Evolutionary conservation across 2,888 invertebrate genomes (phyloP).

Genomic region (Drosophila stalkeri): DNA sequence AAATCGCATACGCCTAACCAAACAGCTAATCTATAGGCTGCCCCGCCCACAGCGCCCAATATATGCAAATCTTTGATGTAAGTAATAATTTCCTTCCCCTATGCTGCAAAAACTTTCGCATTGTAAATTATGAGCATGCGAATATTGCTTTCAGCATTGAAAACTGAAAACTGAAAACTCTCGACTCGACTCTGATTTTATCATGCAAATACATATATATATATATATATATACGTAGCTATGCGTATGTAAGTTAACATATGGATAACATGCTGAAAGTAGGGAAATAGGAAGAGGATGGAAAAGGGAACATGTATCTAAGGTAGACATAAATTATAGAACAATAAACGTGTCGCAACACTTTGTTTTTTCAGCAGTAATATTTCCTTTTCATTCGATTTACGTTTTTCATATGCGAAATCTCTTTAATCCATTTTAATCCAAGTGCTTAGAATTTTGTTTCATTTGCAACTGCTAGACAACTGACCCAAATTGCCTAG

Average conservation of each 20-base stretch:
- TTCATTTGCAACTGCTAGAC: neutral
- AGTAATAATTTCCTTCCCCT: slow-evolving; percentile 79
- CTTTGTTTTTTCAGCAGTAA: neutral
- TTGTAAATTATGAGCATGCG: slow-evolving; percentile 77
- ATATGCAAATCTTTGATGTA: slow-evolving; percentile 80
- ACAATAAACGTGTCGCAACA: slow-evolving; percentile 13
- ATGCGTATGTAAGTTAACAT: slow-evolving; percentile 9
- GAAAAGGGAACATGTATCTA: neutral
- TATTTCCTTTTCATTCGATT: slow-evolving; percentile 12
- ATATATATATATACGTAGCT: too few relatives aligned
- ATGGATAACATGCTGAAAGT: neutral
- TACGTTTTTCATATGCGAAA: neutral
- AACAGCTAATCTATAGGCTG: neutral
- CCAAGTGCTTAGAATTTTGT: neutral
- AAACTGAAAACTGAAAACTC: slow-evolving; percentile 44
- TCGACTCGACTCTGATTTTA: slow-evolving; percentile 46
- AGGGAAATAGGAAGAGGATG: neutral
- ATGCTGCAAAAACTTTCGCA: slow-evolving; percentile 56
- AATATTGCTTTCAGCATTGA: slow-evolving; percentile 70
- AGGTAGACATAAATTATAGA: slow-evolving; percentile 30
- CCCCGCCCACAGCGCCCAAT: slow-evolving; percentile 54
- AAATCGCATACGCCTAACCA: slow-evolving; percentile 53
- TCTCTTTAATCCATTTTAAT: slow-evolving; percentile 6
- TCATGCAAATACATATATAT: slow-evolving; percentile 24
- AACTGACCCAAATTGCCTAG: neutral